Base-by-base conservation (phyloP, 1,140 invertebrate species). In the Leptinotarsa lineolata region DNA sequence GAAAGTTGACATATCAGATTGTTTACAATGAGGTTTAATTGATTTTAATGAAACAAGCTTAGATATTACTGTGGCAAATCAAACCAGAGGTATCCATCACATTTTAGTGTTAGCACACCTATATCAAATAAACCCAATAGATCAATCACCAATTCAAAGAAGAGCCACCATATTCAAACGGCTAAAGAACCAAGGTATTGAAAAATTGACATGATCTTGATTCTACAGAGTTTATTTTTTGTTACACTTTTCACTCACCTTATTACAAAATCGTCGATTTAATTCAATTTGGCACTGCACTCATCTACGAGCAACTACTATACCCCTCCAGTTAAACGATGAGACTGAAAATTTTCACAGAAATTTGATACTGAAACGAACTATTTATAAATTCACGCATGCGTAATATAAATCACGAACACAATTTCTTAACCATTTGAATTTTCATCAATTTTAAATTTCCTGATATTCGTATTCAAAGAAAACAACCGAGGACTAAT, bases 311-410 rank as follows among this genome's bases (percentile, higher is more conserved):
- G 48, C 61, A 68, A 75, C 70, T 46, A 75, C 66, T 65, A 72
- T 45, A 72, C 71, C 74, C 74, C 71, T 72, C 46, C 71, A 46
- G 67, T 65, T 58, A 64, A 64, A 72, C 70, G 59, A 69, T 68
- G 68, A 68, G 74, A 75, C 74, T 75, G 72, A 72, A 75, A 75
- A 75, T 71, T 71, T 64, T 71, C 69, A 71, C 45, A 70, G 74
- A 72, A 72, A 75, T 72, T 70, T 75, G 74, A 75, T 75, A 75
- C 74, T 72, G 70, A 75, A 75, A 75, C 22, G 66, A 68, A 68
- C 74, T 75, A 75, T 75, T 75, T 67, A 72, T 75, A 75, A 75
- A 75, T 71, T 21, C 24, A 39, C 74, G 70, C 74, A 68, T 65
- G 74, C 74, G 74, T 65, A 39, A n/a, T 18, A 54, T 39, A 0